Evolutionary conservation across 2,888 invertebrate species (phyloP).

Genomic region (Caenorhabditis uteleia): DNA sequence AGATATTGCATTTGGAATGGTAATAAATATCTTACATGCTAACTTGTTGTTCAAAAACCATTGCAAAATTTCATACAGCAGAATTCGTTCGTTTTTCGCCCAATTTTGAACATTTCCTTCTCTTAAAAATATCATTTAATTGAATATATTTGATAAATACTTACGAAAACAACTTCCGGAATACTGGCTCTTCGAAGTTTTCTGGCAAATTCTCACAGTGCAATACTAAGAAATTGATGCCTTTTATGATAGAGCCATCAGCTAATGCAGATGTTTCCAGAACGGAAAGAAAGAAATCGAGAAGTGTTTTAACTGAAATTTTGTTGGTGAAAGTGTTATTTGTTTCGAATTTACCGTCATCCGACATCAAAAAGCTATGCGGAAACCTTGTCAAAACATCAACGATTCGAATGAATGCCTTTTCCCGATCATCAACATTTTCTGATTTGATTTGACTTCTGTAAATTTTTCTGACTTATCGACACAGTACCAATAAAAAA

Average conservation of each 20-base stretch:
- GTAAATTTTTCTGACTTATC: too few relatives aligned
- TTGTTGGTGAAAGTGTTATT: not conserved
- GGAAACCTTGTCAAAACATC: slow-evolving; percentile 33
- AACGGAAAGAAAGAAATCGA: slow-evolving; percentile 49
- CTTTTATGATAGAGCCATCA: slow-evolving; percentile 46
- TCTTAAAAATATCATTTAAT: slow-evolving; percentile 20
- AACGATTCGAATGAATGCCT: slow-evolving; percentile 27
- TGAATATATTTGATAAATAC: slow-evolving; percentile 35
- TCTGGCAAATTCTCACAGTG: slow-evolving; percentile 28
- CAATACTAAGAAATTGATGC: slow-evolving; percentile 49
- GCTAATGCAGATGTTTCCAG: slow-evolving; percentile 56
- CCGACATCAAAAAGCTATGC: slow-evolving; percentile 20
- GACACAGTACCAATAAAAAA: too few relatives aligned
- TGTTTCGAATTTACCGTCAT: slow-evolving; percentile 26
- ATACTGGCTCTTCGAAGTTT: slow-evolving; percentile 24
- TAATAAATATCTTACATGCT: slow-evolving; percentile 11
- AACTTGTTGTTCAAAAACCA: slow-evolving; percentile 33
- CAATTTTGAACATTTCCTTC: slow-evolving; percentile 47
- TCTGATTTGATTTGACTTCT: too few relatives aligned
- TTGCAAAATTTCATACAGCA: slow-evolving; percentile 42
- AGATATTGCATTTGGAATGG: too few relatives aligned
- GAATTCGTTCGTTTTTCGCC: slow-evolving; percentile 40
- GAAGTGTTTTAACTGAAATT: slow-evolving; percentile 46
- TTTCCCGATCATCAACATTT: slow-evolving; percentile 20
- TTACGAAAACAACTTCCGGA: too few relatives aligned